A percentile compares a stretch with the other conserved stretches of the same genome.
These are phyloP conservation scores for Heliconius cydno DNA, from an alignment of 2,888 invertebrate species.

Conservation along the genomic window DNA sequence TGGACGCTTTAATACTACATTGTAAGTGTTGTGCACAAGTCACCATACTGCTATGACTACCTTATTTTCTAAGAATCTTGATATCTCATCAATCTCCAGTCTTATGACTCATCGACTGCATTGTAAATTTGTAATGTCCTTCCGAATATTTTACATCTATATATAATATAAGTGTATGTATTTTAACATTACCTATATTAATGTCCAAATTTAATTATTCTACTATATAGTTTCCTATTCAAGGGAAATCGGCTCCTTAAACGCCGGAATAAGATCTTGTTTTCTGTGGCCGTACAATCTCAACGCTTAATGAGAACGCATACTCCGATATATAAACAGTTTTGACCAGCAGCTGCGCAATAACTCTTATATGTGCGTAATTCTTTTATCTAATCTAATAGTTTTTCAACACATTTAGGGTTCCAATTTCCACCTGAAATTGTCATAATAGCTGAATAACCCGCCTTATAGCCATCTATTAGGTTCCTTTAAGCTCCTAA, in stretches of 20 bases:
- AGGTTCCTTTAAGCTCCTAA: background rate
- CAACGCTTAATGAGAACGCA: constrained; percentile 42
- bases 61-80: constrained; percentile 30
- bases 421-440: constrained; percentile 33
- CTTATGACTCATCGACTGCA: constrained; percentile 14
- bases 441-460: background rate
- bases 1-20: constrained; percentile 53
- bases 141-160: background rate
- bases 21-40: constrained; percentile 16
- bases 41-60: constrained; percentile 8
- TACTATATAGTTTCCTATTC: background rate
- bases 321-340: constrained; percentile 48
- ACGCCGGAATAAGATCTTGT: constrained; percentile 39
- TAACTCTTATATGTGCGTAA: constrained; percentile 50
- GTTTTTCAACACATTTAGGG: constrained; percentile 42
- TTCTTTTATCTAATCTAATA: constrained; percentile 50
- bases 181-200: background rate
- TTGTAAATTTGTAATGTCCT: background rate
- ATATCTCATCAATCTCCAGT: constrained; percentile 26
- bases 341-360: constrained; percentile 52
- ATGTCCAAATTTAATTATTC: constrained; percentile 15
- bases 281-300: constrained; percentile 28
- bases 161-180: background rate
- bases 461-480: background rate
- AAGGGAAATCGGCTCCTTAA: constrained; percentile 8